These are phyloP conservation scores for Acanthopagrus latus DNA, from an alignment of 2,797 vertebrate genomes.

Conservation along the genomic window DNA sequence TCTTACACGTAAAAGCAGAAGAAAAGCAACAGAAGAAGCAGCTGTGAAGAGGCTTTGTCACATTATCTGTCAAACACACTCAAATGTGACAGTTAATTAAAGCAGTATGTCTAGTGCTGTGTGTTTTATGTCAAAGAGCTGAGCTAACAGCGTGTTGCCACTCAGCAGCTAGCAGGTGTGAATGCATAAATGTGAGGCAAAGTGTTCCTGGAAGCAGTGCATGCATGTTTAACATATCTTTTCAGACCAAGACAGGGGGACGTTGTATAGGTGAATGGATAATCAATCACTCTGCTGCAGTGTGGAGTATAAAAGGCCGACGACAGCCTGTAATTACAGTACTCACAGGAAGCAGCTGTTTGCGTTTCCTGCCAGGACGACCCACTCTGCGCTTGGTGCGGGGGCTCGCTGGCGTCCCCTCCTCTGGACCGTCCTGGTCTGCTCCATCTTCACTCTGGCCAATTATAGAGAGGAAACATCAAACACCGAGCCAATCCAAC, in stretches of 20 bases:
- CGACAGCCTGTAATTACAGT: slow-evolving; percentile 54
- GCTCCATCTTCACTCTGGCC: slow-evolving; percentile 81
- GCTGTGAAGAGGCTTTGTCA: slow-evolving; percentile 2
- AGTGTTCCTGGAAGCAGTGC: slow-evolving; percentile 17
- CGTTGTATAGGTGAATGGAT: slow-evolving; percentile 26
- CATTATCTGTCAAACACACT: slow-evolving; percentile 29
- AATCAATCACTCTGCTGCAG: slow-evolving; percentile 40
- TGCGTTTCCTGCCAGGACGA: slow-evolving; percentile 94
- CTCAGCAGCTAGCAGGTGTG: slow-evolving; percentile 19
- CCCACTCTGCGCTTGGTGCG: slow-evolving; percentile 92
- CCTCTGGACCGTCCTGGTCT: slow-evolving; percentile 90
- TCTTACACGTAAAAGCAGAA: slow-evolving; percentile 4
- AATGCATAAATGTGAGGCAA: slow-evolving; percentile 18
- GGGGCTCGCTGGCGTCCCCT: slow-evolving; percentile 89
- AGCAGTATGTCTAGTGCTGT: slow-evolving; percentile 1
- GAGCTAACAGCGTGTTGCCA: slow-evolving; percentile 2
- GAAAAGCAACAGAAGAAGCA: slow-evolving; percentile 29
- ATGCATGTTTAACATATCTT: slow-evolving; percentile 11
- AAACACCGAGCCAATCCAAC: slow-evolving; percentile 44
- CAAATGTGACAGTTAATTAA: slow-evolving; percentile 33
- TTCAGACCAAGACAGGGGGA: neutral
- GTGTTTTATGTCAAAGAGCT: neutral
- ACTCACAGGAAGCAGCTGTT: slow-evolving; percentile 93
- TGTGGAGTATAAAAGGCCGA: slow-evolving; percentile 22
- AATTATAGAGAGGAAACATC: slow-evolving; percentile 59